These are phyloP conservation scores for Otis tarda DNA, from an alignment of 2,113 vertebrate genomes.

Conservation along the genomic window DNA sequence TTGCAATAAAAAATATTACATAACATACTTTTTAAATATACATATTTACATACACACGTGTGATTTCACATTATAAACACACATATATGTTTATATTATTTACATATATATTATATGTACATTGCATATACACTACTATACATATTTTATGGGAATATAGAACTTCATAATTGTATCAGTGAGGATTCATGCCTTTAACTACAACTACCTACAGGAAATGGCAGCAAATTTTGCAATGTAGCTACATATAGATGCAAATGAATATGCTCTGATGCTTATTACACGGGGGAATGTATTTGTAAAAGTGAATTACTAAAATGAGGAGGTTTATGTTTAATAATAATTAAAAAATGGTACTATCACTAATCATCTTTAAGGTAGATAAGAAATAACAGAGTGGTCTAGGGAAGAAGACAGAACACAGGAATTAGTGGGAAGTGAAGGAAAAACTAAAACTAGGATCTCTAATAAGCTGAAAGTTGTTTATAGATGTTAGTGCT, in stretches of 20 bases:
- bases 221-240: not conserved
- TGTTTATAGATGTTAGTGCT: not conserved
- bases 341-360: not conserved
- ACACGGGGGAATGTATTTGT: not conserved
- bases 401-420: not conserved
- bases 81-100: not conserved
- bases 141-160: not conserved
- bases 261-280: not conserved
- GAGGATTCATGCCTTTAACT: not conserved
- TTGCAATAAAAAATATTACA: not conserved
- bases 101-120: not conserved
- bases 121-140: not conserved
- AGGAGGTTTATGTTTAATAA: not conserved
- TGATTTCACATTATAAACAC: not conserved
- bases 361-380: not conserved
- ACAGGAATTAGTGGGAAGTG: not conserved
- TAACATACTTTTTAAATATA: not conserved
- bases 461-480: not conserved
- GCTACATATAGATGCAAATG: not conserved
- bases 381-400: not conserved
- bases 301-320: not conserved
- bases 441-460: not conserved
- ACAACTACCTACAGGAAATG: not conserved
- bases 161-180: not conserved
- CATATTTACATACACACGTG: accelerated